Base-by-base conservation (phyloP, 2,797 vertebrate species). In the Notolepis coatsorum region DNA sequence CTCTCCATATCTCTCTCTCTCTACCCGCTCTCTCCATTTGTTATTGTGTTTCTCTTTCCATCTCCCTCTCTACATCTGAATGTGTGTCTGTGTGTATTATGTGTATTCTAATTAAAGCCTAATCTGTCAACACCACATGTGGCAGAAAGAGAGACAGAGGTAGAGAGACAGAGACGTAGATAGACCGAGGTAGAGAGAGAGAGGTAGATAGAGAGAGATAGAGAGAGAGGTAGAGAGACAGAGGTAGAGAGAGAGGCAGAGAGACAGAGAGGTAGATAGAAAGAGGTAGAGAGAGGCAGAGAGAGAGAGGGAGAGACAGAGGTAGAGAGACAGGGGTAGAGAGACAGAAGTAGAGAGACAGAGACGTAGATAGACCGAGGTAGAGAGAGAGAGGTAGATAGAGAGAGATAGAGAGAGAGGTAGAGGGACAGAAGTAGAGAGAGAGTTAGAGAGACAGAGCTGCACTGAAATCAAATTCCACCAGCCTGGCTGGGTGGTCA, bases 91-190 rank as follows among this genome's bases (percentile, higher is more conserved):
- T 15, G n/a, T 2, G 15, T 41, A 15, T 17, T 18, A 68, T 63
- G 59, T 17, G 47, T 64, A 35, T 12, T n/a, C 39, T 72, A 80
- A 81, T 86, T 83, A 82, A 78, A 0, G 48, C n/a, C 76, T 77
- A 77, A 87, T 76, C 81, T 74, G 76, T 79, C 68, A 43, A 72
- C 30, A 5, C 57, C 80, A 69, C 63, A 39, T 41, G 8, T 7
- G 61, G 51, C 8, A 18, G 25, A 38, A 60, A 55, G 42, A 50
- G 15, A 20, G 18, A 24, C 9, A 24, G 18, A 43, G 18, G 9
- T n/a, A n/a, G n/a, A 27, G 13, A 28, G 2, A 13, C 5, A 15
- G 23, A 51, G 25, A 13, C 8, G 12, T 15, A 8, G n/a, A 51
- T 17, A 21, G 15, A 51, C 17, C 12, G n/a, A 30, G 3, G 33